Evolutionary conservation across 1,140 invertebrate genomes (phyloP).

Genomic region (Hydropsyche tenuis): DNA sequence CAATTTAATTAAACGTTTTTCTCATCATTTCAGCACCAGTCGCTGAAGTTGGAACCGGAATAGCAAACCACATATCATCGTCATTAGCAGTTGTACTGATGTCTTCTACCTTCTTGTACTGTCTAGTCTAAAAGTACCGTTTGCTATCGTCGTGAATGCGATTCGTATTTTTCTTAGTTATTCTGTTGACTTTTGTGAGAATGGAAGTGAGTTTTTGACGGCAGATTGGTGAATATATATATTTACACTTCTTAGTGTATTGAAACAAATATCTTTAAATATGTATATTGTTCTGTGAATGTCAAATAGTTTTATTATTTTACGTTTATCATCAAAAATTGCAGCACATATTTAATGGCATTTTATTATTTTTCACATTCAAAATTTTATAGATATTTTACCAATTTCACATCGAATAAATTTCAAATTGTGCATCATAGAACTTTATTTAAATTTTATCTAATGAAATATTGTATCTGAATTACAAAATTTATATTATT

Average conservation of each 20-base stretch:
- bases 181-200: constrained; percentile 10
- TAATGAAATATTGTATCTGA: too few relatives aligned
- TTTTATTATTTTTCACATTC: too few relatives aligned
- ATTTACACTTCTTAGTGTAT: not conserved
- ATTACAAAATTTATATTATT: too few relatives aligned
- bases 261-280: constrained; percentile 1
- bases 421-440: too few relatives aligned
- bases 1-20: not conserved
- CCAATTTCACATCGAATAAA: too few relatives aligned
- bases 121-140: constrained; percentile 39
- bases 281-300: not conserved
- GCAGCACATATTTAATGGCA: too few relatives aligned
- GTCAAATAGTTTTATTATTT: not conserved
- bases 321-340: too few relatives aligned
- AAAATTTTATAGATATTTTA: too few relatives aligned
- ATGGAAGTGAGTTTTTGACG: constrained; percentile 7
- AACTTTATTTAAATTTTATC: too few relatives aligned
- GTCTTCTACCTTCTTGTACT: constrained; percentile 26
- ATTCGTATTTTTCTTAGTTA: constrained; percentile 18
- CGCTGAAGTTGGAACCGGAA: constrained; percentile 24
- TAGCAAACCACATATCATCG: not conserved
- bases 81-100: not conserved
- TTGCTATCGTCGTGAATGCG: constrained; percentile 1
- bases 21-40: constrained; percentile 36
- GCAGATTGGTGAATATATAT: not conserved